Conservation (phyloP, 2,113 vertebrate genomes). For the Bambusicola thoracicus region DNA sequence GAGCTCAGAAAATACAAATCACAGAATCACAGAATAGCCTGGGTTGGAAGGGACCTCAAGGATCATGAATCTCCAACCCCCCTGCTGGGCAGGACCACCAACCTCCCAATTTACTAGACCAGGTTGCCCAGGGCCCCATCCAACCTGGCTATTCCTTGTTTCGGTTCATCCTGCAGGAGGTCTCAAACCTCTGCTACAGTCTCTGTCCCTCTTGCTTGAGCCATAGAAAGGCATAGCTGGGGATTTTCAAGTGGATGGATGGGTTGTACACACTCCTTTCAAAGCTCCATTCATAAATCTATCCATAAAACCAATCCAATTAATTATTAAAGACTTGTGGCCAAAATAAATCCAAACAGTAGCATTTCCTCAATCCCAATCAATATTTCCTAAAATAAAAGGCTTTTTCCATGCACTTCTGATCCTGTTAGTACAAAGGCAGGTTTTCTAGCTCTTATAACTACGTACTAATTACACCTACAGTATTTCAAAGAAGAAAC, state of each 20-base stretch:
- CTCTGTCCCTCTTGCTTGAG: neutral
- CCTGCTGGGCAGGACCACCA: too few relatives aligned
- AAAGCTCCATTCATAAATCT: neutral
- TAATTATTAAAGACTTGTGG: neutral
- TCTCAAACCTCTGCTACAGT: neutral
- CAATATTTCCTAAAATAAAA: neutral
- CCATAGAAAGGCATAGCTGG: neutral
- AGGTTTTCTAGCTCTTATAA: neutral
- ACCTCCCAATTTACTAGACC: too few relatives aligned
- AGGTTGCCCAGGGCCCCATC: too few relatives aligned
- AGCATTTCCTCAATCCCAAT: neutral
- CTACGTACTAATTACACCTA: neutral
- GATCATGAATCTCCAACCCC: too few relatives aligned
- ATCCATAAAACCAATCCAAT: neutral
- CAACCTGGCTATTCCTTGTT: neutral
- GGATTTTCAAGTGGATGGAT: neutral
- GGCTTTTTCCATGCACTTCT: neutral
- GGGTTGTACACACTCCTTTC: neutral
- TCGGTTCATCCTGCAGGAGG: neutral
- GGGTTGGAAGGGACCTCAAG: too few relatives aligned
- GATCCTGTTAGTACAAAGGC: neutral
- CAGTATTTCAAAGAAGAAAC: neutral
- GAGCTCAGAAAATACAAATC: neutral
- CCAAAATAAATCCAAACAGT: neutral
- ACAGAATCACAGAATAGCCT: too few relatives aligned